Conservation (phyloP, 2,888 invertebrate species). For the Drosophila peninsularis region DNA sequence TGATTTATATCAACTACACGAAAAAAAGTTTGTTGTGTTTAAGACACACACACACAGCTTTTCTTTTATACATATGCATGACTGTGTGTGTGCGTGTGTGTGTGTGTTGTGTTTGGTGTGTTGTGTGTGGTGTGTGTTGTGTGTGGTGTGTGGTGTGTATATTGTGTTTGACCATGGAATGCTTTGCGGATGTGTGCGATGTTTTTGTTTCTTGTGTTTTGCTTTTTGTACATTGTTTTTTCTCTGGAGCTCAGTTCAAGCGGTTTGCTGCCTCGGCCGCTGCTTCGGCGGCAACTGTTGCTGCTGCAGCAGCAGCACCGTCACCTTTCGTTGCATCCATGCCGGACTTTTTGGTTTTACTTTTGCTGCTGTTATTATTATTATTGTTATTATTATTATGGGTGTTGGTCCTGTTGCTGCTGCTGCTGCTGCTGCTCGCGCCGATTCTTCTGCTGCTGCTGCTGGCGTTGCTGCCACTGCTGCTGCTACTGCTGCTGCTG, state of each 20-base stretch:
- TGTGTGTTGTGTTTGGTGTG: conserved; percentile 5
- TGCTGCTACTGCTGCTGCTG: conserved; percentile 8
- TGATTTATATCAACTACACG: conserved; percentile 23
- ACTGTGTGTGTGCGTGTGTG: not conserved
- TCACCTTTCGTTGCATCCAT: conserved; percentile 25
- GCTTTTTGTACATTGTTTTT: conserved; percentile 45
- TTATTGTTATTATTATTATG: not conserved
- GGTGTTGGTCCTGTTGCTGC: not conserved
- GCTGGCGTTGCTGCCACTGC: conserved; percentile 1
- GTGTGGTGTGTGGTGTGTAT: not conserved
- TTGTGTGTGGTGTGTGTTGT: conserved; percentile 7
- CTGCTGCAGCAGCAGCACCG: conserved; percentile 1
- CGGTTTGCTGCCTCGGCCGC: conserved; percentile 13
- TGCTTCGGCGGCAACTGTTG: not conserved
- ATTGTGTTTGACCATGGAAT: conserved; percentile 29
- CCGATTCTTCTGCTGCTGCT: not conserved
- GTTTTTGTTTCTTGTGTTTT: conserved; percentile 11
- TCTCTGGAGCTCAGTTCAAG: conserved; percentile 39
- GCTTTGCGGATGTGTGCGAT: conserved; percentile 24
- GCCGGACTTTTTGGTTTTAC: conserved; percentile 41
- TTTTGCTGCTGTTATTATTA: conserved; percentile 23
- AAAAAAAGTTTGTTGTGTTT: conserved; percentile 12
- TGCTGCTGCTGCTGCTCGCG: conserved; percentile 2
- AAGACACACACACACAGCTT: conserved; percentile 3
- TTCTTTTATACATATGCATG: conserved; percentile 32